Conservation (phyloP, 2,113 vertebrate species). For the Oenanthe oenanthe region DNA sequence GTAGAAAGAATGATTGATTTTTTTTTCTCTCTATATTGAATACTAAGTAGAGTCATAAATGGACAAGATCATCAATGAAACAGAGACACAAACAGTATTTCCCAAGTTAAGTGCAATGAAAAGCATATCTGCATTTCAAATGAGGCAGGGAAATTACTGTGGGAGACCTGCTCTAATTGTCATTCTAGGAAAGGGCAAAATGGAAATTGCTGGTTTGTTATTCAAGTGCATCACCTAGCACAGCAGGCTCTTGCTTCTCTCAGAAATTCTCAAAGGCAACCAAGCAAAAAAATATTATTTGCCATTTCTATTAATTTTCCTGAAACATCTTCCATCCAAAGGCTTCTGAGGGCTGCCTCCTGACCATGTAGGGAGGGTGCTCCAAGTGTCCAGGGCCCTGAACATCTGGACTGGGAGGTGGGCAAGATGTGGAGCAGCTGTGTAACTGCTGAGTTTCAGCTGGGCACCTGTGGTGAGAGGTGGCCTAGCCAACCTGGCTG, state of each 20-base stretch:
- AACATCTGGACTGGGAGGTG: neutral
- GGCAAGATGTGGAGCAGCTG: neutral
- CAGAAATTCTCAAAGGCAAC: neutral
- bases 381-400: neutral
- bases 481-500: neutral
- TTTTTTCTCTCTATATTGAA: neutral
- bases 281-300: slow-evolving; percentile 1
- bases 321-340: neutral
- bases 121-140: slow-evolving; percentile 5
- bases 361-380: accelerated
- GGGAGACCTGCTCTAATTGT: neutral
- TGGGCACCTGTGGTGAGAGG: neutral
- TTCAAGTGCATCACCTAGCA: neutral
- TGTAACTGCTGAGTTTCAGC: neutral
- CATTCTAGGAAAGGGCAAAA: neutral
- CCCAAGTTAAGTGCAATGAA: neutral
- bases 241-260: neutral
- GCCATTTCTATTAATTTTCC: neutral
- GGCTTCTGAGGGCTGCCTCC: neutral
- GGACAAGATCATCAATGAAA: neutral
- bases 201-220: slow-evolving; percentile 12
- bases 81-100: neutral
- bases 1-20: neutral
- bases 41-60: neutral
- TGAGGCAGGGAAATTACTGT: neutral